Conservation (phyloP, 1,140 invertebrate genomes). For the Patella vulgata region DNA sequence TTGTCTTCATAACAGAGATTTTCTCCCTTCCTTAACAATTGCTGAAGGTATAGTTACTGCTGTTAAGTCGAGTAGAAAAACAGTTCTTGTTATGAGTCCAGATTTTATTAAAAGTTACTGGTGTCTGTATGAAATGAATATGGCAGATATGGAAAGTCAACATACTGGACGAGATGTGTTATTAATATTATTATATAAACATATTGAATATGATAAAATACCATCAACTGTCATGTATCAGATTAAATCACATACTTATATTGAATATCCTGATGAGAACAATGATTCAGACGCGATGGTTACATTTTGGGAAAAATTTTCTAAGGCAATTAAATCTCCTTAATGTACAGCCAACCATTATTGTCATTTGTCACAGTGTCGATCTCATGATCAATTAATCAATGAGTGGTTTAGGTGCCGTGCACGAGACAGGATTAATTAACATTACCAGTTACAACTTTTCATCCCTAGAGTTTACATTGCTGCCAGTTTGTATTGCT, state of each 20-base stretch:
- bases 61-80: slow-evolving; percentile 72
- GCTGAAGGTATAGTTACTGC: slow-evolving; percentile 73
- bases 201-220: slow-evolving; percentile 28
- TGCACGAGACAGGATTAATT: no score
- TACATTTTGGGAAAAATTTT: no score
- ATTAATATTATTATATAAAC: slow-evolving; percentile 37
- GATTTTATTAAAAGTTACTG: slow-evolving; percentile 74
- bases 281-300: no score
- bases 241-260: slow-evolving; percentile 33
- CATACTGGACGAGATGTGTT: slow-evolving; percentile 38
- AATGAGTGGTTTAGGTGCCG: no score
- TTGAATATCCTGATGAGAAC: slow-evolving; percentile 38
- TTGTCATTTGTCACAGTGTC: no score
- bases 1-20: slow-evolving; percentile 49
- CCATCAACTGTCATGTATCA: slow-evolving; percentile 36
- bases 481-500: no score
- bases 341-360: no score
- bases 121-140: slow-evolving; percentile 75
- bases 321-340: no score
- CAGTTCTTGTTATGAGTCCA: slow-evolving; percentile 73
- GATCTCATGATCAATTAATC: no score
- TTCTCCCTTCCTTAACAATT: slow-evolving; percentile 62
- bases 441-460: no score
- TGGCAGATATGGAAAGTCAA: slow-evolving; percentile 46
- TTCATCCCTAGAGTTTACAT: no score